Conservation (phyloP, 2,113 vertebrate genomes). For the Epinephelus fuscoguttatus region DNA sequence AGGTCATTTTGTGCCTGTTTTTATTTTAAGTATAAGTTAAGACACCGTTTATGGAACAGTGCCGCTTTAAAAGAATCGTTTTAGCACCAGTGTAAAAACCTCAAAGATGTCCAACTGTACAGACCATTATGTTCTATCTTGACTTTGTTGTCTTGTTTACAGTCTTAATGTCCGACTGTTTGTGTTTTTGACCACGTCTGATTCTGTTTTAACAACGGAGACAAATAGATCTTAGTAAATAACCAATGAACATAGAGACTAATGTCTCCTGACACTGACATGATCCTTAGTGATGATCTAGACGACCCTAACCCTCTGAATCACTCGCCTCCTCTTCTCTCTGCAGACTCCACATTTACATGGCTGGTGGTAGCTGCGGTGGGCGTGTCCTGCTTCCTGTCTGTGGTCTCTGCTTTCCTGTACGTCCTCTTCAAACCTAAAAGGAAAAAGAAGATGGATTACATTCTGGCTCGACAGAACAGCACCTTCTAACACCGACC, state of each 20-base stretch:
- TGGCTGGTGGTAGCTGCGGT: conserved; percentile 49
- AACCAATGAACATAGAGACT: background rate
- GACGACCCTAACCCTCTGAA: too few relatives aligned
- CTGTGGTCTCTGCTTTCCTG: conserved; percentile 59
- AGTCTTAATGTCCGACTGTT: background rate
- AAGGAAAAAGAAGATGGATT: conserved; percentile 63
- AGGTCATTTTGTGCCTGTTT: too few relatives aligned
- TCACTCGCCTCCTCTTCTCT: background rate
- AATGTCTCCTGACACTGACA: background rate
- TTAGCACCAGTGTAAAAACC: too few relatives aligned
- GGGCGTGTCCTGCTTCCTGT: conserved; percentile 58
- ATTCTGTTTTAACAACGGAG: background rate
- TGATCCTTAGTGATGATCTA: background rate
- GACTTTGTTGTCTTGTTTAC: too few relatives aligned
- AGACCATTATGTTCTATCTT: too few relatives aligned
- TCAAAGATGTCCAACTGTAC: too few relatives aligned
- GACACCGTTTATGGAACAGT: too few relatives aligned
- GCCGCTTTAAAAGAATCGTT: too few relatives aligned
- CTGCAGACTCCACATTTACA: conserved; percentile 63
- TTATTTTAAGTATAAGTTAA: too few relatives aligned
- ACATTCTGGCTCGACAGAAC: conserved; percentile 69
- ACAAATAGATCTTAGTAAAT: background rate
- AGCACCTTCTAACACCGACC: conserved; percentile 58
- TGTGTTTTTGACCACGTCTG: background rate
- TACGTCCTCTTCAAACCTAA: conserved; percentile 65